Percentiles rank a stretch among this genome's conserved stretches.
phyloP scores from a whole-genome alignment of 2,888 invertebrate genomes.

The Sesia apiformis region DNA sequence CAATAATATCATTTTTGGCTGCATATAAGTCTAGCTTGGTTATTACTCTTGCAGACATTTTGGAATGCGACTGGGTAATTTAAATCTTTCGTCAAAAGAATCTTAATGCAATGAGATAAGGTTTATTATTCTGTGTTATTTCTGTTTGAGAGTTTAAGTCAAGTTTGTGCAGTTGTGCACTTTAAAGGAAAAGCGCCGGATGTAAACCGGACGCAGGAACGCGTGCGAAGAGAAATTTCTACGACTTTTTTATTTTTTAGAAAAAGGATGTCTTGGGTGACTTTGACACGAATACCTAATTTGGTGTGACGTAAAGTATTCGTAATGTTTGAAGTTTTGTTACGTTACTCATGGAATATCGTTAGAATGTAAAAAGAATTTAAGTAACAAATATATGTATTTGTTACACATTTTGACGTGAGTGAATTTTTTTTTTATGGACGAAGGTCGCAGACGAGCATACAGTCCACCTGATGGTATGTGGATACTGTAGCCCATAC shows the following conservation, averaged over 20 bases:
- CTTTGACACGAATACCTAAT: slow-evolving; percentile 39
- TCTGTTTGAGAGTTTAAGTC: neutral
- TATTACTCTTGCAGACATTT: neutral
- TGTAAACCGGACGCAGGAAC: slow-evolving; percentile 62
- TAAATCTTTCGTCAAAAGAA: neutral
- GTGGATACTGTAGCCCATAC: too few relatives aligned
- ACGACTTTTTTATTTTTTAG: slow-evolving; percentile 33
- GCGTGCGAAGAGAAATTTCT: slow-evolving; percentile 61
- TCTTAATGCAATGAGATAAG: neutral
- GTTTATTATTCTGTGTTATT: neutral
- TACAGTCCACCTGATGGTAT: too few relatives aligned
- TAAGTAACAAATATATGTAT: too few relatives aligned
- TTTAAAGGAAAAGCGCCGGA: slow-evolving; percentile 61
- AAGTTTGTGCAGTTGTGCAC: slow-evolving; percentile 9
- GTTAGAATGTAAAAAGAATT: neutral
- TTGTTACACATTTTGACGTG: too few relatives aligned
- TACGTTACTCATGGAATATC: neutral
- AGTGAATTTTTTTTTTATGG: too few relatives aligned
- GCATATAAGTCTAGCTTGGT: neutral
- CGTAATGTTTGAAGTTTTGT: slow-evolving; percentile 1
- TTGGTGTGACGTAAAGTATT: slow-evolving; percentile 1
- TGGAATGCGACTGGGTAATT: neutral
- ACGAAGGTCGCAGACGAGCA: too few relatives aligned
- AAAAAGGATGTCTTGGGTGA: slow-evolving; percentile 55
- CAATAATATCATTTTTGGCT: neutral